Base-by-base conservation (phyloP, 2,888 invertebrate genomes). In the Carpatolechia fugitivella region DNA sequence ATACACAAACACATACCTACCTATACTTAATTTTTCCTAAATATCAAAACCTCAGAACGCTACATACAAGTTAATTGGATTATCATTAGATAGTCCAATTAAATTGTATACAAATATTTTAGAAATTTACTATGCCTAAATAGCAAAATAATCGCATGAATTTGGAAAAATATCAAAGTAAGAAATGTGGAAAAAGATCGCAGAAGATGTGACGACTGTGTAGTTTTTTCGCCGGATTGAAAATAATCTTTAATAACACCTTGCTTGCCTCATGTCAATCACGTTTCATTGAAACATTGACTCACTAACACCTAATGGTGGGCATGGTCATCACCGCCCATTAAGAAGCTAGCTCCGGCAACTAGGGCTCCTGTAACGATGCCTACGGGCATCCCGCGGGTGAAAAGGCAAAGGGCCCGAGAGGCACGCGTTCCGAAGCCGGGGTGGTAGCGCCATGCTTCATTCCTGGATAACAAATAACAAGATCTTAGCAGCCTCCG, bases 381-480 rank as follows among this genome's bases (percentile, higher is more conserved):
- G 0, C 96, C 97, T 24, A 92, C 71, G 51, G 90, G 89, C 52
- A 94, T 90, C 0, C 96, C 96, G 52, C 94, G 91, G 62, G 92
- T 91, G 62, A 95, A 80, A 8, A 91, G 73, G 0, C 68, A 69
- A 13, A 74, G 69, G 0, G 90, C 67, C 4, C 93, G 90, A 2
- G 62, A 56, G 38, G 66, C 65, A 16, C 80, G 82, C 0, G 92
- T 93, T 13, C 93, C 93, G 63, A 92, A 94, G 50, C 92, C 92
- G 1, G 85, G 85, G 67, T 94, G 83, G 72, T 92, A 96, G 24
- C 95, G 91, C 97, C 97, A 97, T 0, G 94, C 95, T 82, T 97
- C 95, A 80, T 97, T 97, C 72, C 95, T 94, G 70, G 3, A 82
- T 6, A 24, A 24, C n/a, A n/a, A n/a, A n/a, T n/a, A n/a, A n/a